Evolutionary conservation across 2,888 invertebrate species (phyloP).

Genomic region (Nasonia oneida): DNA sequence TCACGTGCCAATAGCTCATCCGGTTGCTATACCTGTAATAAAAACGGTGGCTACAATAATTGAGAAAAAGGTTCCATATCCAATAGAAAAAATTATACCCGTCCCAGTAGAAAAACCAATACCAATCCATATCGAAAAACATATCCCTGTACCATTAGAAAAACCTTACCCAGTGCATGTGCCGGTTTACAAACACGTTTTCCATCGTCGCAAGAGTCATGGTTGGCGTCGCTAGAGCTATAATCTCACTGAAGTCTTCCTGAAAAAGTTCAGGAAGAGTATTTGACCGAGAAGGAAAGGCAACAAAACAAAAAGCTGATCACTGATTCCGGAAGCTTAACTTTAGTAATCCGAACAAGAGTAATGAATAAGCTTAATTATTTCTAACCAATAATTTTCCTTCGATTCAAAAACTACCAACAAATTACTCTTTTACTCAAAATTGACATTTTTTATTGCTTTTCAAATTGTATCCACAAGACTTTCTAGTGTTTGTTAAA

Average conservation of each 20-base stretch:
- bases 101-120: slow-evolving; percentile 85
- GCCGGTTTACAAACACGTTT: slow-evolving; percentile 86
- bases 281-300: not conserved
- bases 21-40: slow-evolving; percentile 85
- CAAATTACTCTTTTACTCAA: too few species aligned
- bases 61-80: slow-evolving; percentile 86
- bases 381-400: too few species aligned
- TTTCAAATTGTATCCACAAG: not conserved
- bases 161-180: slow-evolving; percentile 86
- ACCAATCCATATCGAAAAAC: slow-evolving; percentile 85
- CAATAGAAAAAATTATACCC: slow-evolving; percentile 84
- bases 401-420: too few species aligned
- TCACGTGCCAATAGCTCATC: slow-evolving; percentile 85
- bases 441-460: too few species aligned
- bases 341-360: not conserved
- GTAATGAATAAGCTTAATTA: too few species aligned
- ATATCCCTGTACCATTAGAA: slow-evolving; percentile 84
- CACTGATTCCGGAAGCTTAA: slow-evolving; percentile 25
- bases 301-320: not conserved
- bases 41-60: slow-evolving; percentile 85
- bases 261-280: not conserved
- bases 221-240: slow-evolving; percentile 55
- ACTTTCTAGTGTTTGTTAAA: not conserved
- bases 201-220: slow-evolving; percentile 82
- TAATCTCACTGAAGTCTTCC: not conserved